Evolutionary conservation across 2,113 vertebrate species (phyloP).

Genomic region (Bothrops jararaca): DNA sequence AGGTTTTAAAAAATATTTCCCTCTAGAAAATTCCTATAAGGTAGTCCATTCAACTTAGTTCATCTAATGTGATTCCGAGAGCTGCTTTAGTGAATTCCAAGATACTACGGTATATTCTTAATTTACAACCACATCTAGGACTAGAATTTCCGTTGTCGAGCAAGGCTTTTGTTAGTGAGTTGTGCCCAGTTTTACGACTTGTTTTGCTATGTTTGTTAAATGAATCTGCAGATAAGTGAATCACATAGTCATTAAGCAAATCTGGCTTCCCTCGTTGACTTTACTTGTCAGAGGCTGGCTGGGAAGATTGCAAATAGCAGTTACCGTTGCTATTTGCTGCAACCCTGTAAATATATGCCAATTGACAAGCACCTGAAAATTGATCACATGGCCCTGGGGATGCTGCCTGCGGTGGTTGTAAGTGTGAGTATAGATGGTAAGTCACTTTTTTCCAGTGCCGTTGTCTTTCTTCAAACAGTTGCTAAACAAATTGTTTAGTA

Average conservation of each 20-base stretch:
- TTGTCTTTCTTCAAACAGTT: neutral
- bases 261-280: neutral
- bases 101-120: neutral
- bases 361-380: neutral
- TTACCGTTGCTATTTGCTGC: neutral
- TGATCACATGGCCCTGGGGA: neutral
- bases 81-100: neutral
- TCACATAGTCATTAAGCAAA: neutral
- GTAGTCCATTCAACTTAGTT: neutral
- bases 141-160: neutral
- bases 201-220: neutral
- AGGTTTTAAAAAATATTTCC: neutral
- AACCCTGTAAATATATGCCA: neutral
- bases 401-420: neutral
- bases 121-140: neutral
- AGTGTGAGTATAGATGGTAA: neutral
- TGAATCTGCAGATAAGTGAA: neutral
- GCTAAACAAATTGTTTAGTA: neutral
- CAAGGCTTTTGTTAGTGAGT: neutral
- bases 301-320: neutral
- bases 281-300: neutral
- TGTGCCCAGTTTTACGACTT: neutral
- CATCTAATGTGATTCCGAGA: neutral
- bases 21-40: neutral
- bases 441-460: neutral